phyloP scores from a whole-genome alignment of 2,113 vertebrate genomes.

The Tachysurus fulvidraco region DNA sequence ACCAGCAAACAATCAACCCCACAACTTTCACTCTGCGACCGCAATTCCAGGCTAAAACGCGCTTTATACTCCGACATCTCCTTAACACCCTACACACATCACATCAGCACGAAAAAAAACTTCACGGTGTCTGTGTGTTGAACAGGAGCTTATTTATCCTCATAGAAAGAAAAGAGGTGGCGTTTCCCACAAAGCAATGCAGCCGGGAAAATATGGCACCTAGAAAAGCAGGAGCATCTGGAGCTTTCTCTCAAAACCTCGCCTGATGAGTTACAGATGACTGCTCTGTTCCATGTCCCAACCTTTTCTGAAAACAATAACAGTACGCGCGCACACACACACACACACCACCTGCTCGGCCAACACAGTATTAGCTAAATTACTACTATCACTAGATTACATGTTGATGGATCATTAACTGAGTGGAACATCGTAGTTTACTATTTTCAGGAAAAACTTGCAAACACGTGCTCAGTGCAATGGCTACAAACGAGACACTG shows the following conservation, averaged over 20 bases:
- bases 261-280: not conserved
- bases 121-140: not conserved
- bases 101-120: not conserved
- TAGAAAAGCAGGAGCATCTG: not conserved
- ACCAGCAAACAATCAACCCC: not conserved
- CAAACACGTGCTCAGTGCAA: not conserved
- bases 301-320: not conserved
- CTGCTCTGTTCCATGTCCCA: not conserved
- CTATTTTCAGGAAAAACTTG: not conserved
- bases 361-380: not conserved
- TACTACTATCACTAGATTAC: too few species aligned
- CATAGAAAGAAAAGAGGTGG: constrained; percentile 38
- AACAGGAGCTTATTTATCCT: constrained; percentile 48
- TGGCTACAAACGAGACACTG: not conserved
- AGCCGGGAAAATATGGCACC: constrained; percentile 7
- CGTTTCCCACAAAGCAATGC: constrained; percentile 54
- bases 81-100: not conserved
- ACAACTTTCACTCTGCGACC: constrained; percentile 4
- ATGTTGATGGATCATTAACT: too few species aligned
- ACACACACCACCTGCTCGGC: too few species aligned
- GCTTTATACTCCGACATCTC: not conserved
- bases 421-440: not conserved
- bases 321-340: not conserved
- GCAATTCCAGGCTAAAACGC: not conserved
- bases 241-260: not conserved